Conservation (phyloP, 64 coral and sea anemone species). For the Pocillopora damicornis region DNA sequence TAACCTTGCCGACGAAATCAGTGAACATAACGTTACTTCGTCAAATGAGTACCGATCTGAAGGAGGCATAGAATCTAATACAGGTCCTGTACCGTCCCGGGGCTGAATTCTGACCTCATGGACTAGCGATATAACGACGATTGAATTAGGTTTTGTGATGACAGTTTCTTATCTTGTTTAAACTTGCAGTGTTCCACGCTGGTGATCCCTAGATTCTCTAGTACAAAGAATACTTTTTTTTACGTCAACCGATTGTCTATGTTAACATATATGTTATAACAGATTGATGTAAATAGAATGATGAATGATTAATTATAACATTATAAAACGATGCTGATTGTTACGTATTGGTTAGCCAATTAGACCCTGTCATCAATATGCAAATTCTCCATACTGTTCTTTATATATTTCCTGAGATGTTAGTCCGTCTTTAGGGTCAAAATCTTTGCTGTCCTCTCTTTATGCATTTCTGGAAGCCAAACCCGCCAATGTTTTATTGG, state of each 20-base stretch:
- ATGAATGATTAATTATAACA: not conserved
- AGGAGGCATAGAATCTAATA: not conserved
- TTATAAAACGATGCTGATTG: too few relatives aligned
- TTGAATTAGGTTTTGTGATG: too few relatives aligned
- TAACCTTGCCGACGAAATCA: conserved; percentile 46
- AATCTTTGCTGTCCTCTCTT: too few relatives aligned
- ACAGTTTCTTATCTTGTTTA: too few relatives aligned
- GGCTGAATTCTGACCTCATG: not conserved
- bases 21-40: conserved; percentile 21
- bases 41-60: not conserved
- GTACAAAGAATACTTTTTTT: not conserved
- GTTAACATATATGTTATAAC: not conserved
- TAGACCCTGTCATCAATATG: too few relatives aligned
- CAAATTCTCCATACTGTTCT: too few relatives aligned
- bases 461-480: too few relatives aligned
- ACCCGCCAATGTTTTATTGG: too few relatives aligned
- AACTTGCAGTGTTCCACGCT: not conserved
- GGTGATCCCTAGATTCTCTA: not conserved
- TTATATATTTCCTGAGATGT: too few relatives aligned
- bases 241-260: not conserved
- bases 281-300: not conserved
- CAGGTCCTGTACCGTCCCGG: not conserved
- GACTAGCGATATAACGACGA: not conserved
- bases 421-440: too few relatives aligned
- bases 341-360: too few relatives aligned